Evolutionary conservation across 2,113 vertebrate species (phyloP).

Genomic region (Stigmatopora argus): DNA sequence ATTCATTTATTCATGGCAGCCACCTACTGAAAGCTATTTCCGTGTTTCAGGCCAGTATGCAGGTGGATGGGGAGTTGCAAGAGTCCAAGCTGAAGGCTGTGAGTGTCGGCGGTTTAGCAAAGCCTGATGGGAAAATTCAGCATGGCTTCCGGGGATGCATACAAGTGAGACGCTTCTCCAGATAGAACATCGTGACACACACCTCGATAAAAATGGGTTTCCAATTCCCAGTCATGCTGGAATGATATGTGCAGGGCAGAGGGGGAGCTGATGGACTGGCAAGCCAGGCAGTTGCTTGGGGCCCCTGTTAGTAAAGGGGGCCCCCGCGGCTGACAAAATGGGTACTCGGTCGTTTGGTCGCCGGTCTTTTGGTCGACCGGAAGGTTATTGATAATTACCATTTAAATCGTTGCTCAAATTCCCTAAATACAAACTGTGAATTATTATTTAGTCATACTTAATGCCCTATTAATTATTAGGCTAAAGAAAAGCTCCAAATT

Average conservation of each 20-base stretch:
- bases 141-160: conserved; percentile 85
- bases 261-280: too few relatives aligned
- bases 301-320: too few relatives aligned
- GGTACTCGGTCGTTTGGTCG: too few relatives aligned
- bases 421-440: too few relatives aligned
- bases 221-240: not conserved
- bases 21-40: not conserved
- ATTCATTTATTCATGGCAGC: not conserved
- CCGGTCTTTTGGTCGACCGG: too few relatives aligned
- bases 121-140: conserved; percentile 64
- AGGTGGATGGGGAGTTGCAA: conserved; percentile 73
- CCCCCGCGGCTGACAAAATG: too few relatives aligned
- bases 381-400: too few relatives aligned
- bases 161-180: conserved; percentile 70
- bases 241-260: not conserved
- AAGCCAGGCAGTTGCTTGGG: too few relatives aligned
- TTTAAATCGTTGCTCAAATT: too few relatives aligned
- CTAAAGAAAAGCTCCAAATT: too few relatives aligned
- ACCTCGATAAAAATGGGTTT: not conserved
- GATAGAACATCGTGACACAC: not conserved
- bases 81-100: conserved; percentile 76
- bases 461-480: too few relatives aligned
- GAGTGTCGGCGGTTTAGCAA: conserved; percentile 72
- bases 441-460: too few relatives aligned
- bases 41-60: conserved; percentile 65